Evolutionary conservation across 2,113 vertebrate genomes (phyloP), one percentile per base, ranked within the genome.

Genomic region (Tachysurus vachellii): DNA sequence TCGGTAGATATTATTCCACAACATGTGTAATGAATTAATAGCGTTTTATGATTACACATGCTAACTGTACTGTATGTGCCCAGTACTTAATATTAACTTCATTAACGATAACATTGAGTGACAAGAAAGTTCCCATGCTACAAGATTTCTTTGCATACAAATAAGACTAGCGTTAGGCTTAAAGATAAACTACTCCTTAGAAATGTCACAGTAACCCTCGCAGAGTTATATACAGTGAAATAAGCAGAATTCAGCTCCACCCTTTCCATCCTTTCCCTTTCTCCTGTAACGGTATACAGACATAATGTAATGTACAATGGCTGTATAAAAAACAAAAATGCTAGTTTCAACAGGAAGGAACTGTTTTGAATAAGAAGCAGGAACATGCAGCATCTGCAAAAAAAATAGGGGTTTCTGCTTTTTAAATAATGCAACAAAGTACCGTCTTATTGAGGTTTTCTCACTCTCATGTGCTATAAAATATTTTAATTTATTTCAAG

Each of bases 271-370:
- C 4, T n/a, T n/a, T n/a, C n/a, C 2, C 50, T 54, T 80, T 53
- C 13, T 44, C 73, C 42, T n/a, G 10, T 56, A 73, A 64, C 64
- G 64, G 75, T 26, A 28, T 36, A 28, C 5, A 70, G 61, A 75
- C 28, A 0, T 11, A 80, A 57, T 59, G 54, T 56, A 80, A 42
- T 80, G 77, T 50, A 70, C 4, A 4, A n/a, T 14, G 36, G 14
- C 6, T 87, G 31, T 59, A 36, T 44, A 66, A 57, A 54, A 86
- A 50, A 50, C 4, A 66, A 57, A 54, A 86, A 42, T 4, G 4
- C 19, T 62, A 4, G 10, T 50, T 82, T 82, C 17, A 47, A 28
- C 36, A 59, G 62, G 54, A 86, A 86, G 66, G 79, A 85, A 86
- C 36, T 59, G 26, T 53, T 79, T 79, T 13, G 71, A 86, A 83